These are phyloP conservation scores for Uria aalge DNA, from an alignment of 2,113 vertebrate species.

Conservation along the genomic window DNA sequence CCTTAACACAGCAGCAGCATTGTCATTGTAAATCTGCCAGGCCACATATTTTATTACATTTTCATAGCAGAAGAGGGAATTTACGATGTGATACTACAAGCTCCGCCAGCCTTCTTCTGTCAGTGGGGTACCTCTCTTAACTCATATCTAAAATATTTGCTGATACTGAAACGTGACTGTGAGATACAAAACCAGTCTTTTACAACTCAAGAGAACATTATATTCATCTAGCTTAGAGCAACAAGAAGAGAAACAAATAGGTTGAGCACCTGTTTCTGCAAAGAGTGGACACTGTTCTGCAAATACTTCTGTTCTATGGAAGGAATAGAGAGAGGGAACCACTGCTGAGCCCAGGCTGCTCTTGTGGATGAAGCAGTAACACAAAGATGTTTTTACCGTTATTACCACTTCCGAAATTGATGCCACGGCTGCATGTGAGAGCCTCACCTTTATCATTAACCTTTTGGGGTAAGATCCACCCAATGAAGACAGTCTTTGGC, in stretches of 20 bases:
- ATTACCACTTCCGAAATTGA: not conserved
- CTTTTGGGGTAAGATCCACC: not conserved
- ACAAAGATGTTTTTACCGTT: not conserved
- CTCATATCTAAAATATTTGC: constrained; percentile 67
- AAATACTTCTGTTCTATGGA: not conserved
- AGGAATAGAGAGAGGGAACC: not conserved
- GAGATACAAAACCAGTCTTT: constrained; percentile 11
- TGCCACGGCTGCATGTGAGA: not conserved
- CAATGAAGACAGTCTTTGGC: not conserved
- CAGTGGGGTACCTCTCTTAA: constrained; percentile 60
- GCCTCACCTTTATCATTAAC: not conserved
- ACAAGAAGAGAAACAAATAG: not conserved
- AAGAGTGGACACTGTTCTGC: not conserved
- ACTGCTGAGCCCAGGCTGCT: not conserved
- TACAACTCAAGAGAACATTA: constrained; percentile 15
- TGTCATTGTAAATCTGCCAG: constrained; percentile 60
- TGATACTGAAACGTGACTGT: constrained; percentile 46
- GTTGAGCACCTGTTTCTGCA: not conserved
- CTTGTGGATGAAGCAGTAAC: not conserved
- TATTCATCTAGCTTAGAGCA: not conserved
- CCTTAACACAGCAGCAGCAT: constrained; percentile 33
- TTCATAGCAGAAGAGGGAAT: constrained; percentile 68
- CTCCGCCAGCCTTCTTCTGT: constrained; percentile 51
- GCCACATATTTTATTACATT: constrained; percentile 59
- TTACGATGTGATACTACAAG: constrained; percentile 58